Base-by-base conservation (phyloP, 2,113 vertebrate genomes). In the Dermatemys mawii region DNA sequence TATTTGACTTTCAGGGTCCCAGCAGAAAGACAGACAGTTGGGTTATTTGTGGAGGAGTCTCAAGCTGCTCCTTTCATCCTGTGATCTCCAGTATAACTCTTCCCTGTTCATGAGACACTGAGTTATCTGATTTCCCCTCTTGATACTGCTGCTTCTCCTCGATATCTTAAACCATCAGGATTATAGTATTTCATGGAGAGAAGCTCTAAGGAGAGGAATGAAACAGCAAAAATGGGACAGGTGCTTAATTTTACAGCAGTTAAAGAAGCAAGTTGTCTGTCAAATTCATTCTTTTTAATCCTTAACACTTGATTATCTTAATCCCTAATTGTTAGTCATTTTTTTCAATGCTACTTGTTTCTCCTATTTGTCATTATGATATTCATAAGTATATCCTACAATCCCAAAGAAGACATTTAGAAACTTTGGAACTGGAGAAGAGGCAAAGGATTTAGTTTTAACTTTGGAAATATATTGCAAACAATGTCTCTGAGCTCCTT, bases 241-340 rank as follows among this genome's bases (percentile, higher is more conserved):
- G 96, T 87, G 90, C 87, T 96, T 97, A 60, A 91, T 95, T 95
- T 76, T 83, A 78, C 82, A 78, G 87, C 92, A 85, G 70, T 75
- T 75, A 87, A 93, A 87, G 84, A 87, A 92, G 76, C 35, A 75
- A 78, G 44, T 87, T 89, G 84, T 63, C 88, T 90, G 90, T 88
- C 94, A 86, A 35, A 38, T 63, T 84, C 83, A 51, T 76, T 46
- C 75, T 50, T 84, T 86, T 29, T 88, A 50, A 85, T 92, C 63
- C 83, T 49, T 89, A 24, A 3, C 89, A 50, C 94, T 96, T 95
- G 67, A 85, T 97, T 86, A 82, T 91, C 84, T 92, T 94, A 91
- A 92, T 95, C 87, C 92, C 91, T 96, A 95, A 96, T 92, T 93
- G 85, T 88, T 87, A 84, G 90, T 73, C n/a, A 9, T n/a, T 63